Base-by-base conservation (phyloP, 2,113 vertebrate genomes). In the Heterotis niloticus region DNA sequence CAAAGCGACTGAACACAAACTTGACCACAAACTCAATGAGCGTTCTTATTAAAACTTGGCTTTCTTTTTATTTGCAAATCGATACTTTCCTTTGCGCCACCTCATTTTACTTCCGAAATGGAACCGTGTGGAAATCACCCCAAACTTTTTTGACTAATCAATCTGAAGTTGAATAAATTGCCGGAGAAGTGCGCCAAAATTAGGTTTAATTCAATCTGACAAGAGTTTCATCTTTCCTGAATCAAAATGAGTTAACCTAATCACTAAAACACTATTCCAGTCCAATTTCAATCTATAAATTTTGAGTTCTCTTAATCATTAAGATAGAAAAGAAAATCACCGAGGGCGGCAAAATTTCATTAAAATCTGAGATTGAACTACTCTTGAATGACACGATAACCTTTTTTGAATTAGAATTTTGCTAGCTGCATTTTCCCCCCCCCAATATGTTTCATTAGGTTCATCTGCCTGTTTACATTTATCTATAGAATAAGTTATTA, bases 221-320 rank as follows among this genome's bases (percentile, higher is more conserved):
- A 14, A 69, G 66, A 64, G 60, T 10, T 24, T 20, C 34, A 29
- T 24, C 5, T 14, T 51, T 76, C 64, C 18, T 64, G 28, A 76
- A 65, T 65, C 34, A 44, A n/a, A 52, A 51, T 64, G 20, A 65
- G 20, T 20, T 64, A 51, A 34, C 59, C 74, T 34, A 60, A 34
- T 60, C 60, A 64, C 74, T 64, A 64, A 64, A 13, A 64, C 59
- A 29, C 16, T n/a, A 76, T 51, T 64, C 51, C 57, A 75, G 16
- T 28, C 24, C 23, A 54, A 71, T 5, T 72, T 44, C 10, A 52
- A 17, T 69, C 28, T 62, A 9, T 18, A 65, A 17, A 65, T 64
- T 60, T 59, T 29, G 72, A 57, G 23, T 57, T 17, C 54, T 74
- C 34, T 57, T 28, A 17, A 57, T 29, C 24, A 14, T 20, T 14